A percentile compares a stretch with the other conserved stretches of the same genome.
These are phyloP conservation scores for Eumaeus atala DNA, from an alignment of 1,140 invertebrate genomes.

Conservation along the genomic window DNA sequence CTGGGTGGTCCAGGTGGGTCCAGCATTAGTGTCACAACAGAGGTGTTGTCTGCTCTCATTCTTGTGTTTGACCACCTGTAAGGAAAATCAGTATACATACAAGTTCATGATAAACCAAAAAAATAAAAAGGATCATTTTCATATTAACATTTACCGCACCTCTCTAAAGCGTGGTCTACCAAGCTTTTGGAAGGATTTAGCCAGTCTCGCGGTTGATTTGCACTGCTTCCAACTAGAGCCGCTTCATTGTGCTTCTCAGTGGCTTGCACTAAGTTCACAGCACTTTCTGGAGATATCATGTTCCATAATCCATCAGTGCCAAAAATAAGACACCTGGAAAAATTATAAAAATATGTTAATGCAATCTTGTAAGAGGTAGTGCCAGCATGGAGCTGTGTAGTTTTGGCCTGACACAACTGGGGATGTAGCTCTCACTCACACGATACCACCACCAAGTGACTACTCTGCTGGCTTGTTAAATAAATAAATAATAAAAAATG, in stretches of 20 bases:
- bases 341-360: not conserved
- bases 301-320: conserved; percentile 98
- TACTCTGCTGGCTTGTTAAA: no score
- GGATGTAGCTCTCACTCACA: no score
- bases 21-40: conserved; percentile 93
- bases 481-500: no score
- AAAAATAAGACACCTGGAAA: conserved; percentile 91
- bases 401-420: no score
- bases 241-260: conserved; percentile 88
- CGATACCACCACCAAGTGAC: no score
- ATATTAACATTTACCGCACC: conserved; percentile 36
- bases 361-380: no score
- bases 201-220: conserved; percentile 77
- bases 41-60: conserved; percentile 95
- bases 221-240: conserved; percentile 69
- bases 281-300: conserved; percentile 88
- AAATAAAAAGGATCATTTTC: not conserved
- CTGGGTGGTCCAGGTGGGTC: conserved; percentile 91
- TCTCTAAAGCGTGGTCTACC: conserved; percentile 89
- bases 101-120: not conserved
- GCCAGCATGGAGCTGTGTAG: no score
- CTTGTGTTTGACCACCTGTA: conserved; percentile 82
- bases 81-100: conserved; percentile 19
- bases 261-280: conserved; percentile 89
- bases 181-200: conserved; percentile 93